Base-by-base conservation (phyloP, 2,113 vertebrate species). In the Pelodiscus sinensis region DNA sequence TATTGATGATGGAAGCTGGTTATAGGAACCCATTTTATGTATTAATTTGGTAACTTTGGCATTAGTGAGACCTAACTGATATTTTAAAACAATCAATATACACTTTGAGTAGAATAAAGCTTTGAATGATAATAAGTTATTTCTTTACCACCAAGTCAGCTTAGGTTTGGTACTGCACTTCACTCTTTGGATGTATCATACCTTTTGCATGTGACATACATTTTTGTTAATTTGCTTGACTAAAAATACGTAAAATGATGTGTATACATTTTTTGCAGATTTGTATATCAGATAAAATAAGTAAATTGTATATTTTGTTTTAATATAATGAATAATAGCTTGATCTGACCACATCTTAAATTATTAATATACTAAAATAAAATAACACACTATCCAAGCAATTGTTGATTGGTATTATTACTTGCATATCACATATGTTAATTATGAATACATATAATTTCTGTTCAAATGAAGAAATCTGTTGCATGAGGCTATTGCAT, bases 1-100 rank as follows among this genome's bases (percentile, higher is more conserved):
- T 60, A 38, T 2, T 54, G 91, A 96, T 83, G 29, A 71, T 25
- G 92, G 8, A 14, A 94, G 10, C 21, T 16, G 56, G 90, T 57
- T 95, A 8, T 81, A 97, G 87, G 24, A 85, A 11, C 57, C 10
- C 62, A 62, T 57, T 80, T 29, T 22, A 19, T 0, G 87, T n/a
- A 62, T 27, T 29, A 90, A 55, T 0, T 55, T 27, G 16, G 19
- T 44, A 51, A 65, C 31, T 86, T 56, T 71, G 35, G 85, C 29
- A 24, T 29, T 29, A 52, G 22, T n/a, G 35, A 13, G 24, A 62
- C 2, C 44, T 78, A 86, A 73, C 6, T 15, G 18, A 65, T 18
- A 38, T 56, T 50, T 79, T 57, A 85, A 84, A 81, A 44, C 22
- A 12, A 25, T 77, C 24, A 14, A 50, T 13, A 25, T 50, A 77